These are phyloP conservation scores for Laticauda colubrina DNA, from an alignment of 2,113 vertebrate species.

Conservation along the genomic window DNA sequence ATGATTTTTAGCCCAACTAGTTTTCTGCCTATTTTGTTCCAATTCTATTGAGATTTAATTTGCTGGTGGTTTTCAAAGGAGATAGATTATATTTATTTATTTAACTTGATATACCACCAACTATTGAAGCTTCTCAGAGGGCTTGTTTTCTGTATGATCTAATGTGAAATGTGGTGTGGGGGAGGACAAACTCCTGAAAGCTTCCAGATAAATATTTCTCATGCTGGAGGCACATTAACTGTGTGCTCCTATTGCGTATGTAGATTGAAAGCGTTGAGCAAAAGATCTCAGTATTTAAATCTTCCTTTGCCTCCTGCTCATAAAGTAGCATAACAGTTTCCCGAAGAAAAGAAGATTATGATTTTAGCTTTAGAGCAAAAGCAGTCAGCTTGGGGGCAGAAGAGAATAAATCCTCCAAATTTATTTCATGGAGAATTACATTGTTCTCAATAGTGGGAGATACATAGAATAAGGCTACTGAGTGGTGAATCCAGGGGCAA, in stretches of 20 bases:
- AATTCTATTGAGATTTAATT: background rate
- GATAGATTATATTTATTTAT: background rate
- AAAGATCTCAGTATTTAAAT: conserved; percentile 32
- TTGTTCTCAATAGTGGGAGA: background rate
- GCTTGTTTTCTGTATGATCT: conserved; percentile 24
- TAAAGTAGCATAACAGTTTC: conserved; percentile 20
- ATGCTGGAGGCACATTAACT: background rate
- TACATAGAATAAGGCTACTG: background rate
- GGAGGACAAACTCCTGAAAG: background rate
- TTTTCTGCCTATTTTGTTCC: conserved; percentile 29
- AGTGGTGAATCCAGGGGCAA: background rate
- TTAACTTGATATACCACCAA: background rate
- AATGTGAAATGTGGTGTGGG: background rate
- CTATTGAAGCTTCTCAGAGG: background rate
- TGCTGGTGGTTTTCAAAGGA: background rate
- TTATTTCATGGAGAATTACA: conserved; percentile 31
- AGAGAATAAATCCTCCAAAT: background rate
- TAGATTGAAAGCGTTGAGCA: conserved; percentile 23
- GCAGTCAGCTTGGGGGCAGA: background rate
- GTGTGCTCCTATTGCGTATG: conserved; percentile 21
- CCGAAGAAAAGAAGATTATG: conserved; percentile 40
- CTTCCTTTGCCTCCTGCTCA: conserved; percentile 2
- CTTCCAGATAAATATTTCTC: conserved; percentile 26
- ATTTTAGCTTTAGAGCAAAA: conserved; percentile 33
- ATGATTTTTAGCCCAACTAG: conserved; percentile 6